Evolutionary conservation across 1,140 invertebrate species (phyloP).

Genomic region (Sycobia sp.): DNA sequence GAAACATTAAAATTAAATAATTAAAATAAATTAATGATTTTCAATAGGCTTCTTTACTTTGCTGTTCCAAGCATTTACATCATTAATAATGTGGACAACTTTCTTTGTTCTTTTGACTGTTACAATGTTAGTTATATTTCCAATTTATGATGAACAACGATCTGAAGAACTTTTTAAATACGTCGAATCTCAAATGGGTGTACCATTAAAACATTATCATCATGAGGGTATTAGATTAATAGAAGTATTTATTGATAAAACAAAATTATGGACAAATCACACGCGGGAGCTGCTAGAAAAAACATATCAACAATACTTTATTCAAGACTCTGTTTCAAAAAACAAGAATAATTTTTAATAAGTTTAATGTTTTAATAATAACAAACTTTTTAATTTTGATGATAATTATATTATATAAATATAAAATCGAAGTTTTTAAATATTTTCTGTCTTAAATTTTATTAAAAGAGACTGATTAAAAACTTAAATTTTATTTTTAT

Average conservation of each 20-base stretch:
- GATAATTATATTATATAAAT: too few species aligned
- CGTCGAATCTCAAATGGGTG: constrained; percentile 41
- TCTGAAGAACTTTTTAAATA: constrained; percentile 42
- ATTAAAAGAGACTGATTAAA: too few species aligned
- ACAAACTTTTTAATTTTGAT: too few species aligned
- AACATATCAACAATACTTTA: constrained; percentile 38
- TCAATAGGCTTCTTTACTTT: constrained; percentile 23
- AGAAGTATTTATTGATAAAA: constrained; percentile 28
- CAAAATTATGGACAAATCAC: constrained; percentile 32
- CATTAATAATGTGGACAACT: constrained; percentile 35
- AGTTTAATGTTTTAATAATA: too few species aligned
- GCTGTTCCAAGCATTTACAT: constrained; percentile 34
- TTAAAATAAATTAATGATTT: constrained; percentile 10
- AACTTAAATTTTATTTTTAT: too few species aligned
- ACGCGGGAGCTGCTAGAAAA: constrained; percentile 34
- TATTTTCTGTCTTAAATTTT: too few species aligned
- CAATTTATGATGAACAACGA: constrained; percentile 38
- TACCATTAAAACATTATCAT: constrained; percentile 47
- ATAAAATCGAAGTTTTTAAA: too few species aligned
- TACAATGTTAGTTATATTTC: constrained; percentile 38
- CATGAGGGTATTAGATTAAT: constrained; percentile 35
- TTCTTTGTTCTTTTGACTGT: constrained; percentile 36
- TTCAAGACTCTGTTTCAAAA: neutral
- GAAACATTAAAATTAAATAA: neutral
- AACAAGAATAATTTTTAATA: too few species aligned